Base-by-base conservation (phyloP, 2,888 invertebrate genomes). In the Tillus elongatus region DNA sequence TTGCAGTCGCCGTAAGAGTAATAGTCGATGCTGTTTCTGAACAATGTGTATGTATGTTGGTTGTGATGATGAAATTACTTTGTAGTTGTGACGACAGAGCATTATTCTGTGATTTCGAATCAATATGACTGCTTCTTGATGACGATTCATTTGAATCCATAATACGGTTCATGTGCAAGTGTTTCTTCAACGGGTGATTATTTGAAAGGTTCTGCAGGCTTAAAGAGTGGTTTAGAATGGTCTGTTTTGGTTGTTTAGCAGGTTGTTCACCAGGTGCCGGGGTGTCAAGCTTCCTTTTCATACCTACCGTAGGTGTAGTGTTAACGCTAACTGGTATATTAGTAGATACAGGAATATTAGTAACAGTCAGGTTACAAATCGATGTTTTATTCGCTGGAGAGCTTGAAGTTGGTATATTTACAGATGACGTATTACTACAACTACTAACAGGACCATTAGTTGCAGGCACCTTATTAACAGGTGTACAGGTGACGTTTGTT, bases 131-230 rank as follows among this genome's bases (percentile, higher is more conserved):
- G n/a, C 37, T 43, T 43, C 33, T 44, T 44, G 11, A 43, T 34
- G 11, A 48, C 30, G 16, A 40, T 42, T 1, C 49, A 47, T 29
- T 51, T 51, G 10, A 30, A 36, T 53, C 51, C 1, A 50, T 54
- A 24, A 49, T 53, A n/a, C 48, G 35, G 33, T 49, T 52, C 39
- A 53, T 33, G 39, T 58, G 57, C 11, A 59, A 53, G 43, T 58
- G 57, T 16, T 54, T 57, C 41, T 58, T 58, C 35, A 60, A 43
- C 6, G 63, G 62, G 32, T 63, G 62, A 38, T 63, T 64, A 37
- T 61, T 60, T 1, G 63, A 62, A n/a, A 64, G 46, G 44, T 61
- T 61, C 38, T 61, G 55, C 12, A 64, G 45, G 12, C 57, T 55
- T 19, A 59, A 42, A 4, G 60, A 53, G 39, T 61, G 60, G 33